These are phyloP conservation scores for Tragopan temminckii DNA, from an alignment of 2,797 vertebrate species.

Conservation along the genomic window DNA sequence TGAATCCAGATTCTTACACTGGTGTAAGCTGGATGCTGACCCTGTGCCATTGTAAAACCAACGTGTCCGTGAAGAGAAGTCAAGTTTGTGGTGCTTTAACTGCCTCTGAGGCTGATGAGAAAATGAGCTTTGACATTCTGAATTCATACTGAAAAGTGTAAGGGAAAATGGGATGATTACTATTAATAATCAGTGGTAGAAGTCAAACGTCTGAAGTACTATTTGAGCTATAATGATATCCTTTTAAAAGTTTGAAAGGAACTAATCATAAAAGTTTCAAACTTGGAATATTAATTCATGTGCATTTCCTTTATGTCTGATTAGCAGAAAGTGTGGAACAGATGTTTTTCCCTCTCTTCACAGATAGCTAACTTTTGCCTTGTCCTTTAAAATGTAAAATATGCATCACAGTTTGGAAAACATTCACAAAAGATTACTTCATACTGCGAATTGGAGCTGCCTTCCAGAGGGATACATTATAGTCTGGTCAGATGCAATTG, in stretches of 20 bases:
- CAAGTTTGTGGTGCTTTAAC: slow-evolving; percentile 4
- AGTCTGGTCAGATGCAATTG: slow-evolving; percentile 26
- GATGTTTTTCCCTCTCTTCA: slow-evolving; percentile 46
- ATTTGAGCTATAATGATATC: neutral
- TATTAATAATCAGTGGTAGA: slow-evolving; percentile 71
- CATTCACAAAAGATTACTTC: slow-evolving; percentile 59
- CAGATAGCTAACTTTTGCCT: slow-evolving; percentile 65
- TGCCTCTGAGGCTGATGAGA: slow-evolving; percentile 54
- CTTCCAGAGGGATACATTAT: slow-evolving; percentile 38
- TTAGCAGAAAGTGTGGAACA: slow-evolving; percentile 43
- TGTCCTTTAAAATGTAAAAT: slow-evolving; percentile 63
- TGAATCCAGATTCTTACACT: neutral
- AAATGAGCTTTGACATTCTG: slow-evolving; percentile 71
- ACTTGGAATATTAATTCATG: slow-evolving; percentile 21
- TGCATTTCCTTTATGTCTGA: slow-evolving; percentile 31
- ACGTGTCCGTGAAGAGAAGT: neutral
- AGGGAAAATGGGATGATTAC: slow-evolving; percentile 52
- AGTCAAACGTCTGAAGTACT: slow-evolving; percentile 68
- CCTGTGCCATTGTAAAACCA: neutral
- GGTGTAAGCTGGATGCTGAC: neutral
- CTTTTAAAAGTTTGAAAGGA: slow-evolving; percentile 61
- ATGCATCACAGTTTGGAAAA: slow-evolving; percentile 61
- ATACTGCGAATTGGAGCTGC: slow-evolving; percentile 26
- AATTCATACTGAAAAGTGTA: slow-evolving; percentile 59
- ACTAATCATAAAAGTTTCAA: slow-evolving; percentile 41